Percentiles rank a stretch among this genome's conserved stretches.
phyloP scores from a whole-genome alignment of 2,888 invertebrate species.

The Beris morrisii region DNA sequence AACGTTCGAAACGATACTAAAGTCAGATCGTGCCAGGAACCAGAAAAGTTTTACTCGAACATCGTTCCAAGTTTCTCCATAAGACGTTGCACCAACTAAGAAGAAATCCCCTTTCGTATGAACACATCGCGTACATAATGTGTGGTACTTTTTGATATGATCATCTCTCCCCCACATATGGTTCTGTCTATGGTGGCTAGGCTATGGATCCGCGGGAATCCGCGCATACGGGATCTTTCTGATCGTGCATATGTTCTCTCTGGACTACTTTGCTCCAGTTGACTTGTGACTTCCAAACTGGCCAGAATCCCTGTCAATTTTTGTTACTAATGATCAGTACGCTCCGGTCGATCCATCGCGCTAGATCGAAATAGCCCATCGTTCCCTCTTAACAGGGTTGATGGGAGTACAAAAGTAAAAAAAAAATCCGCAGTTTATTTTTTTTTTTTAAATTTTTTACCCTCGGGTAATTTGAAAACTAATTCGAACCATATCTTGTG shows the following conservation, averaged over 20 bases:
- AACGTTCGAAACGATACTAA: slow-evolving; percentile 58
- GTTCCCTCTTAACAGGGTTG: slow-evolving; percentile 42
- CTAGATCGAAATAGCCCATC: slow-evolving; percentile 49
- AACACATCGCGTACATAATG: slow-evolving; percentile 2
- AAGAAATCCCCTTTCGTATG: background rate
- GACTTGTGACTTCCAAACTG: slow-evolving; percentile 55
- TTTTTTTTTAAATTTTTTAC: background rate
- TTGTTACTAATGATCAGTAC: slow-evolving; percentile 46
- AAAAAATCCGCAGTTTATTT: slow-evolving; percentile 11
- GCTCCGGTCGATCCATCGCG: slow-evolving; percentile 54
- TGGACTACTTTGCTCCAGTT: slow-evolving; percentile 44
- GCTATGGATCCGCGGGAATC: slow-evolving; percentile 13
- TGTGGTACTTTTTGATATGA: no score
- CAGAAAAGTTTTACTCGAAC: slow-evolving; percentile 8
- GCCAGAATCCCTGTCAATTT: slow-evolving; percentile 42
- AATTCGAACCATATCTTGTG: no score
- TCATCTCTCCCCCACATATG: slow-evolving; percentile 35
- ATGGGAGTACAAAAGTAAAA: slow-evolving; percentile 29
- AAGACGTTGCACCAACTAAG: no score
- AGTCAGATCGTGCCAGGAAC: slow-evolving; percentile 41
- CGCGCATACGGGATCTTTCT: slow-evolving; percentile 48
- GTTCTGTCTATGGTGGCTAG: background rate
- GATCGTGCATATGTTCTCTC: slow-evolving; percentile 50
- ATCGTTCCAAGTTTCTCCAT: no score
- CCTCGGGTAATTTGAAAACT: slow-evolving; percentile 2